phyloP scores from a whole-genome alignment of 2,113 vertebrate species.

The Cryptoleucopteryx plumbea region DNA sequence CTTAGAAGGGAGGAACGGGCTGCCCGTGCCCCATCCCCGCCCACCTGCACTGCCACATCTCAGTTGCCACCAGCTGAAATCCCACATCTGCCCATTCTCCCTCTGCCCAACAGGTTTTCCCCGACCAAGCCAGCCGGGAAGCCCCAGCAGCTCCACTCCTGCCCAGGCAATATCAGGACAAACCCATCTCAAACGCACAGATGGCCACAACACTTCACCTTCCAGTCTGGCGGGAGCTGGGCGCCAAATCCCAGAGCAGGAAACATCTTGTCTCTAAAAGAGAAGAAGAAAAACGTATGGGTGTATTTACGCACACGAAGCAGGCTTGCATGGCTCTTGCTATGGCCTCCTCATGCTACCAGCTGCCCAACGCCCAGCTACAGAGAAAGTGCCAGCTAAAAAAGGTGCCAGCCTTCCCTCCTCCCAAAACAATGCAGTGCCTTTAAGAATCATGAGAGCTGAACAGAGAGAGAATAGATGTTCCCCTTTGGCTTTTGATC shows the following conservation, averaged over 20 bases:
- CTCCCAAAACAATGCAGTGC: neutral
- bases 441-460: neutral
- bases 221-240: constrained; percentile 97
- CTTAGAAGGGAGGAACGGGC: neutral
- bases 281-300: constrained; percentile 21
- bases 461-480: neutral
- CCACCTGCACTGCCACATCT: neutral
- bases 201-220: constrained; percentile 73
- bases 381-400: neutral
- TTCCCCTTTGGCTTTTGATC: neutral
- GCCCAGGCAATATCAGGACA: neutral
- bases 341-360: neutral
- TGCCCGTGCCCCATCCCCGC: neutral
- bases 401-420: neutral
- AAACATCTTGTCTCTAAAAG: constrained; percentile 95
- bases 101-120: neutral
- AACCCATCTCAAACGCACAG: neutral
- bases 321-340: neutral
- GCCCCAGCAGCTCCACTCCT: neutral
- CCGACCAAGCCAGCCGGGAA: neutral
- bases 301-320: neutral
- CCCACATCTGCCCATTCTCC: neutral
- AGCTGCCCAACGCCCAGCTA: neutral
- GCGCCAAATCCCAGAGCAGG: constrained; percentile 97
- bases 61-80: neutral